Base-by-base conservation (phyloP, 2,888 invertebrate species). In the Stratiomys singularior region DNA sequence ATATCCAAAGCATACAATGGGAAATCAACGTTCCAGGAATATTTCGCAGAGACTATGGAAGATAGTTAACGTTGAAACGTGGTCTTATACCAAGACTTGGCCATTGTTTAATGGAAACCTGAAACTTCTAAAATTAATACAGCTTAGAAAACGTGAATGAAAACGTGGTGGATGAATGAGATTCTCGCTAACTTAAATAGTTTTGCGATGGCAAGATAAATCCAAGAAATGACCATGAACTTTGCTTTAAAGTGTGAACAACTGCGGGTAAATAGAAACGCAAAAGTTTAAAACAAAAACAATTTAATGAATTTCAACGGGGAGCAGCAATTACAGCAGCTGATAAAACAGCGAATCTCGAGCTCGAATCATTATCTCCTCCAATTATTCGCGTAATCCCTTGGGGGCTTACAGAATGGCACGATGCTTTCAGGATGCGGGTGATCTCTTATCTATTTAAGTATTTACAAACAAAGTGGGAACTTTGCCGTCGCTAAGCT, bases 351-450 rank as follows among this genome's bases (percentile, higher is more conserved):
- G 27, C 21, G n/a, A 11, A 47, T 25, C 47, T 69, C 47, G 46
- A 47, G 47, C 47, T 23, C n/a, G 27, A 69, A 46, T 69, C 69
- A 69, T 69, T 69, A 69, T 69, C 46, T 18, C 18, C 69, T 69
- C 69, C 46, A 69, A 69, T 69, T 69, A 69, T 69, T 69, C 46
- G 47, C 69, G 69, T 69, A 69, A 69, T 69, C 69, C 69, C 69
- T 47, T 11, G 69, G 30, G 69, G 47, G 23, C 47, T 69, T 69
- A 69, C 46, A 46, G 69, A 46, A 44, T 30, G 69, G 44, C 23
- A n/a, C 44, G 37, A 21, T 44, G 46, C 47, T 11, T 60, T 25
- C 2, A 5, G 25, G 60, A 25, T 25, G 1, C 60, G 23, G 18
- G 25, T 18, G 25, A 18, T 18, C 60, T 60, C 60, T 64, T 64